A percentile compares a stretch with the other conserved stretches of the same genome.
phyloP scores from a whole-genome alignment of 2,888 invertebrate species.

The Megastigmus dorsalis region DNA sequence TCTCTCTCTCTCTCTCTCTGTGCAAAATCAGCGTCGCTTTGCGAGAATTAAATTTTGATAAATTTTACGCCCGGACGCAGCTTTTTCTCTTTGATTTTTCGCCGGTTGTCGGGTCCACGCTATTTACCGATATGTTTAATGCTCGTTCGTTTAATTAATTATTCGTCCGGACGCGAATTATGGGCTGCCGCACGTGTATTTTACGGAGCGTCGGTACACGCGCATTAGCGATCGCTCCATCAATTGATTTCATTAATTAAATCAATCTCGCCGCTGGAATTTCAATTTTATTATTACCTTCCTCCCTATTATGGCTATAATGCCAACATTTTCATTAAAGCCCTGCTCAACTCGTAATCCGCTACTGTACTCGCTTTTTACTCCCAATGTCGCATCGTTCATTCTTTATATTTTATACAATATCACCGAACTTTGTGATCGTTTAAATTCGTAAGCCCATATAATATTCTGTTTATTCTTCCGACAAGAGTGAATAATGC shows the following conservation, averaged over 20 bases:
- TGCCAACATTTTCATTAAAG: not conserved
- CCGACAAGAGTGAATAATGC: no score
- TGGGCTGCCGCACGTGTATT: not conserved
- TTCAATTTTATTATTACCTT: not conserved
- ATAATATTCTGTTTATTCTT: no score
- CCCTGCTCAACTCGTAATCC: no score
- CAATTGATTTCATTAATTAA: conserved; percentile 22
- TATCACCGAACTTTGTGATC: no score
- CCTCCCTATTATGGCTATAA: not conserved
- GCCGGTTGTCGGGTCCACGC: no score
- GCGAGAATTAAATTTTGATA: not conserved
- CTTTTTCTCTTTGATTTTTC: conserved; percentile 1
- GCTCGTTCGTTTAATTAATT: conserved; percentile 10
- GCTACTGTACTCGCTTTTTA: no score
- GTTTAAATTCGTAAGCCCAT: no score
- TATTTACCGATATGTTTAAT: not conserved
- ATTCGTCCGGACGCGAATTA: not conserved
- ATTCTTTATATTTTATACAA: no score
- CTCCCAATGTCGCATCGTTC: no score
- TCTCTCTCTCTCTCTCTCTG: no score
- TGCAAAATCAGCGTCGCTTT: not conserved
- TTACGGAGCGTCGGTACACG: not conserved
- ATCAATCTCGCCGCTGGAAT: not conserved
- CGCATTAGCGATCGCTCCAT: not conserved
- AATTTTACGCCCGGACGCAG: no score